Evolutionary conservation across 2,888 invertebrate species (phyloP).

Genomic region (Willowsia nigromaculata): DNA sequence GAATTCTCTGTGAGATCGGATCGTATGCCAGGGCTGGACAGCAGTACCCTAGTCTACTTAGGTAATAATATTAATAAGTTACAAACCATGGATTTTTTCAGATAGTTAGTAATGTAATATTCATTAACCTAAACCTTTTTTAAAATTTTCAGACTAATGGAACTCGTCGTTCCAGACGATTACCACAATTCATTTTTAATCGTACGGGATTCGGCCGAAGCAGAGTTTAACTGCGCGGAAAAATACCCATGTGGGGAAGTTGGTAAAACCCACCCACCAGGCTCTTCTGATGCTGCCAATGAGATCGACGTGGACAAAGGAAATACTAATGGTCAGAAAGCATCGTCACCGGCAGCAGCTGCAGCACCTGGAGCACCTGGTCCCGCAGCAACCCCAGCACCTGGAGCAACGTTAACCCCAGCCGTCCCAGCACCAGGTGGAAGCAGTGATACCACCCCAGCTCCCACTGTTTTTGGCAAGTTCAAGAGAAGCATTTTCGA

Average conservation of each 20-base stretch:
- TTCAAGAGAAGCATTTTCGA: conserved; percentile 51
- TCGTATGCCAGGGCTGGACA: conserved; percentile 64
- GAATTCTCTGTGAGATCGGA: conserved; percentile 75
- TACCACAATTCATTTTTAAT: conserved; percentile 61
- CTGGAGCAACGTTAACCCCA: not conserved
- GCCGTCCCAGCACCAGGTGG: not conserved
- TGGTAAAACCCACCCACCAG: not conserved
- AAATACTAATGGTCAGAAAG: not conserved
- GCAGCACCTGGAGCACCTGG: not conserved
- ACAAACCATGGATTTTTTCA: not conserved
- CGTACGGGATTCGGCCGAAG: conserved; percentile 66
- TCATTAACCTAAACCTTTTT: not conserved
- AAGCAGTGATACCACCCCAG: conserved; percentile 24
- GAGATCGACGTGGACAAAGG: not conserved
- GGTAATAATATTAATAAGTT: conserved; percentile 37
- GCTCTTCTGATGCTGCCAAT: not conserved
- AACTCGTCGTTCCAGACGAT: conserved; percentile 58
- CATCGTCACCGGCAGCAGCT: not conserved
- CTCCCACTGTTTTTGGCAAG: conserved; percentile 53
- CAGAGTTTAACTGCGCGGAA: conserved; percentile 9
- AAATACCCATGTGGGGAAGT: conserved; percentile 60
- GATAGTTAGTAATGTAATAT: not conserved
- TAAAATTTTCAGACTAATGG: conserved; percentile 67
- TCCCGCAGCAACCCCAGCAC: not conserved
- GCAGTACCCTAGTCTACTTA: conserved; percentile 58